phyloP scores from a whole-genome alignment of 2,113 vertebrate species.

The Spilogale gracilis region DNA sequence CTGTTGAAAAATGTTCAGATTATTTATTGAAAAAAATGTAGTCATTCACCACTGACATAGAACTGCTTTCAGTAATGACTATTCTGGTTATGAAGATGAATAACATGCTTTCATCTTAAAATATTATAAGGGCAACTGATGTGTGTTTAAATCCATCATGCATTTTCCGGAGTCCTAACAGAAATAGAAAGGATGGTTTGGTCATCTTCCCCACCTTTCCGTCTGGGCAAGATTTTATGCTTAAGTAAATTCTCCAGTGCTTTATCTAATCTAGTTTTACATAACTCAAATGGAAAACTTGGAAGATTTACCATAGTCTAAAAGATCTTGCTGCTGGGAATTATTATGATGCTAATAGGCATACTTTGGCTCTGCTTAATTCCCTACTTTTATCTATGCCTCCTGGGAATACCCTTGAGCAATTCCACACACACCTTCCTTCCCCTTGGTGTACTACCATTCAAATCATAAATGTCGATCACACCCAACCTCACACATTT shows the following conservation, averaged over 20 bases:
- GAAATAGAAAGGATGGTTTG: neutral
- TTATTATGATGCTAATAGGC: conserved; percentile 68
- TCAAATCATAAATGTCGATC: conserved; percentile 23
- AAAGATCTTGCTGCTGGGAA: conserved; percentile 67
- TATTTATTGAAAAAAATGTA: conserved; percentile 45
- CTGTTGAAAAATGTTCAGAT: neutral
- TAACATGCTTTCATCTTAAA: conserved; percentile 51
- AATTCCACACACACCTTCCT: neutral
- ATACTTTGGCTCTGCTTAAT: conserved; percentile 54
- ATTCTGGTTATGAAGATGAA: conserved; percentile 60
- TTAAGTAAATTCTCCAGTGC: conserved; percentile 60
- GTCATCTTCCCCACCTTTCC: neutral
- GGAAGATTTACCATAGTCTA: conserved; percentile 52
- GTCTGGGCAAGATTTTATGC: conserved; percentile 17
- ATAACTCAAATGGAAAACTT: conserved; percentile 66
- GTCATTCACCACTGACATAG: conserved; percentile 4
- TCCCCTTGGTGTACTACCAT: neutral
- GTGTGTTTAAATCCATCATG: conserved; percentile 37
- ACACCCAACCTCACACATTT: neutral
- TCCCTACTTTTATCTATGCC: conserved; percentile 50
- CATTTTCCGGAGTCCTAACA: conserved; percentile 40
- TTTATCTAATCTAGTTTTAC: conserved; percentile 64
- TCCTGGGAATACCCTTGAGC: neutral
- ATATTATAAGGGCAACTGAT: conserved; percentile 52
- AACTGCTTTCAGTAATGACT: conserved; percentile 43